Percentiles rank a stretch among this genome's conserved stretches.
Evolutionary conservation across 2,888 invertebrate genomes (phyloP).

Genomic region (Mamestra brassicae): DNA sequence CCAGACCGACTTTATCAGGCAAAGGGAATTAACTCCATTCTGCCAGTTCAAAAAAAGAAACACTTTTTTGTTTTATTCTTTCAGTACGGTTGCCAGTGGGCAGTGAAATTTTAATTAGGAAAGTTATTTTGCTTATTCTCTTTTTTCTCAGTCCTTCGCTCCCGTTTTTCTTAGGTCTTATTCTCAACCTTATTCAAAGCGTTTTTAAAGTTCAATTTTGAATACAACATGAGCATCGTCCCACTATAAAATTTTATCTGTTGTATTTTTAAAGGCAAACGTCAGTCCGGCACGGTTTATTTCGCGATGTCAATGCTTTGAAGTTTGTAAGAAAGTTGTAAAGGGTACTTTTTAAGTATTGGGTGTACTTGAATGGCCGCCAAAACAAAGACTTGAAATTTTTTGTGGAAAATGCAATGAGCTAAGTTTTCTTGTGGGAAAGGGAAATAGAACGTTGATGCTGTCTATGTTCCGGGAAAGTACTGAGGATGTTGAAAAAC

Average conservation of each 20-base stretch:
- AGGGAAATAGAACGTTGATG: not conserved
- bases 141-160: conserved; percentile 67
- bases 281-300: conserved; percentile 67
- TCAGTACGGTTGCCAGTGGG: conserved; percentile 74
- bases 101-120: conserved; percentile 84
- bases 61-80: conserved; percentile 72
- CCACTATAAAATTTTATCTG: conserved; percentile 65
- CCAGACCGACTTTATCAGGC: conserved; percentile 67
- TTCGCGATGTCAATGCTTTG: conserved; percentile 65
- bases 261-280: conserved; percentile 70
- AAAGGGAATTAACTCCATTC: conserved; percentile 75
- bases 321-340: conserved; percentile 60
- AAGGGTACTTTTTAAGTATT: conserved; percentile 54
- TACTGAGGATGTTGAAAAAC: not conserved
- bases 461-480: not conserved
- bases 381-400: conserved; percentile 28
- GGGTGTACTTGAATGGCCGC: conserved; percentile 35
- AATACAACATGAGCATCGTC: not conserved
- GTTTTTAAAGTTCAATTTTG: conserved; percentile 37
- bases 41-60: conserved; percentile 67
- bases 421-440: not conserved
- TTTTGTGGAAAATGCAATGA: conserved; percentile 17
- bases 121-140: conserved; percentile 78
- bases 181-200: conserved; percentile 38
- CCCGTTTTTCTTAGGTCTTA: conserved; percentile 25